Evolutionary conservation across 2,797 vertebrate genomes (phyloP), one percentile per base, ranked within the genome.

Genomic region (Ptychadena robeensis): DNA sequence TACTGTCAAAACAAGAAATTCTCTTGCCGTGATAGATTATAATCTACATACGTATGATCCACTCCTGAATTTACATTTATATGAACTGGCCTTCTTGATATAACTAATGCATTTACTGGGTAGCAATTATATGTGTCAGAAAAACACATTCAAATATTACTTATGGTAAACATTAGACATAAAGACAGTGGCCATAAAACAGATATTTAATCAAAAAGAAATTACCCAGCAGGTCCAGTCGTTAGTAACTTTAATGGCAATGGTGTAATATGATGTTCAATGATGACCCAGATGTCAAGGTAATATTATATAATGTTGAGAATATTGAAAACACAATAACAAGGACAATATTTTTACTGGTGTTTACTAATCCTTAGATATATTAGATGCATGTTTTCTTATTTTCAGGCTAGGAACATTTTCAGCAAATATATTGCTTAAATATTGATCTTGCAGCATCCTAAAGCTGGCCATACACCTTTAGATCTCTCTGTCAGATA

Each of bases 1-100:
- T 81, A 67, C 61, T 73, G 35, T 71, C 44, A 67, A 31, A 37
- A 69, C 80, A 76, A 68, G 63, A 82, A 67, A 2, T 4, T 15
- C 14, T 66, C 34, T 69, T 65, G 18, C 61, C 70, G 73, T 37
- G 1, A 68, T 40, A 74, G 74, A n/a, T 35, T 4, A 27, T 32
- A 35, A 59, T 67, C 34, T 35, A 14, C 48, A 48, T 8, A 65
- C 15, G 25, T 38, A 59, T 31, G 67, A 32, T 69, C 53, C 73
- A 10, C 35, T 14, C 34, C 25, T 5, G 12, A 38, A 53, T 22
- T 22, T 53, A 53, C 44, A 15, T 53, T 22, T 22, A 53, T 53
- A 14, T 53, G 15, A 22, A 53, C 22, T 53, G 44, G 8, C 5
- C 4, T 53, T 53, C 18, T 22, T 22, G 15, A 18, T 48, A 15